A percentile compares a stretch with the other conserved stretches of the same genome.
phyloP scores from a whole-genome alignment of 1,140 invertebrate genomes.

The Trinorchestia longiramus region DNA sequence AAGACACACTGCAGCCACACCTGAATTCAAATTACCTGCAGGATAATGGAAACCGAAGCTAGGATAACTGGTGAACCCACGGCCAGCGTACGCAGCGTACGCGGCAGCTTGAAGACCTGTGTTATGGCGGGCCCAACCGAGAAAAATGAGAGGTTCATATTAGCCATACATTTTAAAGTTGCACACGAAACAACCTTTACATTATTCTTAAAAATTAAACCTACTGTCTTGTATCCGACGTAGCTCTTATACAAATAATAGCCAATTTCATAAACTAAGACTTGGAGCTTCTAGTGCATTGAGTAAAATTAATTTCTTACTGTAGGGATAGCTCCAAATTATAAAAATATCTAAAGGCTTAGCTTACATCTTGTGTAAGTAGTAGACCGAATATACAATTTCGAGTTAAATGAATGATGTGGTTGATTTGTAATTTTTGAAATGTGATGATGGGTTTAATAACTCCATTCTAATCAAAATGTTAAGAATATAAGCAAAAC shows the following conservation, averaged over 20 bases:
- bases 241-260: neutral
- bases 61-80: conserved; percentile 94
- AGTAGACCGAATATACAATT: neutral
- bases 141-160: conserved; percentile 19
- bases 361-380: neutral
- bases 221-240: neutral
- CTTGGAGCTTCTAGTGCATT: neutral
- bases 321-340: neutral
- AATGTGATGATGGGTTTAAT: conserved; percentile 26
- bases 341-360: neutral
- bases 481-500: conserved; percentile 43
- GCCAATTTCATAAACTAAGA: neutral
- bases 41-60: conserved; percentile 96
- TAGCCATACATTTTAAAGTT: conserved; percentile 21
- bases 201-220: neutral
- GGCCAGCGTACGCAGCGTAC: conserved; percentile 91
- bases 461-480: conserved; percentile 48
- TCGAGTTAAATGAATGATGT: conserved; percentile 7
- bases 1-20: conserved; percentile 75
- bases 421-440: conserved; percentile 21
- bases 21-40: conserved; percentile 88
- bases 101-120: conserved; percentile 80
- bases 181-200: neutral
- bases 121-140: neutral
- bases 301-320: neutral